Percentiles rank a stretch among this genome's conserved stretches.
Conservation (phyloP, 2,113 vertebrate species). For the Rhadina sibilatrix region DNA sequence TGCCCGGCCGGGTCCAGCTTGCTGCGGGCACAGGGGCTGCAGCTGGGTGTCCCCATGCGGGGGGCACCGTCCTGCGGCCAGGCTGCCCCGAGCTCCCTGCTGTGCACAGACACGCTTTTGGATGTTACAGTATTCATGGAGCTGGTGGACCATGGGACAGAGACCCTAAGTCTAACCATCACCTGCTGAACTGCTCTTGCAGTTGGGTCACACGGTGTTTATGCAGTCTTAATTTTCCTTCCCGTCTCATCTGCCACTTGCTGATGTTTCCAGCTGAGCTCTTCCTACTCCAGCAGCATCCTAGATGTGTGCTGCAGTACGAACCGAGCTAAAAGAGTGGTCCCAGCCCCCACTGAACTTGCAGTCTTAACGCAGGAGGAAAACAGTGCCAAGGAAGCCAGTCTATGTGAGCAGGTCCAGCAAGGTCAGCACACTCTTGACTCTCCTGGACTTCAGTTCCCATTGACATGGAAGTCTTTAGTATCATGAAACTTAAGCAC, state of each 20-base stretch:
- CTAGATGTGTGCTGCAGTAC: neutral
- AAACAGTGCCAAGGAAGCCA: neutral
- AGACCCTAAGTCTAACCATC: neutral
- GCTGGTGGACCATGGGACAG: neutral
- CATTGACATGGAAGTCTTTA: neutral
- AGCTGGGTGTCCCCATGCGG: neutral
- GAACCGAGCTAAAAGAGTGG: neutral
- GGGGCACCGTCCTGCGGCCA: neutral
- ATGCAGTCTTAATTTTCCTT: neutral
- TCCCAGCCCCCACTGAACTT: neutral
- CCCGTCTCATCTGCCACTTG: neutral
- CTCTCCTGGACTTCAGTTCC: neutral
- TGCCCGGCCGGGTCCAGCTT: neutral
- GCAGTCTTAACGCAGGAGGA: neutral
- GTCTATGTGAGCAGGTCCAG: neutral
- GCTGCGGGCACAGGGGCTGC: neutral
- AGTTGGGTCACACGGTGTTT: neutral
- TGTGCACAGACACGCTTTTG: fast-evolving
- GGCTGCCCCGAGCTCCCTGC: neutral
- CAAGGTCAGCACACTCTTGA: neutral
- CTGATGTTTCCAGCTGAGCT: neutral
- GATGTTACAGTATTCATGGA: fast-evolving
- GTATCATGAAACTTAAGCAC: neutral
- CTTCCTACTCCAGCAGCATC: neutral
- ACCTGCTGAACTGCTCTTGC: neutral